Base-by-base conservation (phyloP, 2,888 invertebrate species). In the Adelognathus sp. region DNA sequence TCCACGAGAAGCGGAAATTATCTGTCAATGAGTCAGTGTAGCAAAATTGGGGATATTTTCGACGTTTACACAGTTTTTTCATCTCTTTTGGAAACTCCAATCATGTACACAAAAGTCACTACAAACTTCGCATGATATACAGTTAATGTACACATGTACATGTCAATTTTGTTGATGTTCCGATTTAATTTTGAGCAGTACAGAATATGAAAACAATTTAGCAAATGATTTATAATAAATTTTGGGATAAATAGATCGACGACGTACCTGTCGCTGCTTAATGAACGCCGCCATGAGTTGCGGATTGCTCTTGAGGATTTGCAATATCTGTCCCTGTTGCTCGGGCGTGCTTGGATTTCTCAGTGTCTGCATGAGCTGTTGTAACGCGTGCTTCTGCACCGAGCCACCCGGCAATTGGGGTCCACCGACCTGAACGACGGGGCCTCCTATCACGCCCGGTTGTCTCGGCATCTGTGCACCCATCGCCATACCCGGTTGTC, bases 211-310 rank as follows among this genome's bases (percentile, higher is more conserved):
- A n/a, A n/a, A n/a, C n/a, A n/a, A n/a, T n/a, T n/a, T n/a, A 44
- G 16, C 9, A 6, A 18, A 44, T 36, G n/a, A 0, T 11, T 2
- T 9, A 36, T 36, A 36, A 11, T 36, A 36, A 36, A 36, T 36
- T n/a, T 2, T 36, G 2, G 39, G n/a, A 24, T 9, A n/a, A 41
- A 44, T 36, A n/a, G 27, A 6, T n/a, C n/a, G n/a, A 36, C 24
- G 16, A 83, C 89, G 82, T 84, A 94, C 95, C 92, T 96, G 95
- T 90, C 97, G 93, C 91, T 97, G 97, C 88, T 98, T 97, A 83
- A 98, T 96, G 90, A 98, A 98, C 69, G 98, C 97, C 71, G 98
- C 97, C 97, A 98, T 98, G 56, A 99, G 93, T 86, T 97, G 97
- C 44, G 98, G 98, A 92, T 98, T 98, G 82, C 96, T 96, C 92